Conservation (phyloP, 2,797 vertebrate species). For the Hyperoplus immaculatus region DNA sequence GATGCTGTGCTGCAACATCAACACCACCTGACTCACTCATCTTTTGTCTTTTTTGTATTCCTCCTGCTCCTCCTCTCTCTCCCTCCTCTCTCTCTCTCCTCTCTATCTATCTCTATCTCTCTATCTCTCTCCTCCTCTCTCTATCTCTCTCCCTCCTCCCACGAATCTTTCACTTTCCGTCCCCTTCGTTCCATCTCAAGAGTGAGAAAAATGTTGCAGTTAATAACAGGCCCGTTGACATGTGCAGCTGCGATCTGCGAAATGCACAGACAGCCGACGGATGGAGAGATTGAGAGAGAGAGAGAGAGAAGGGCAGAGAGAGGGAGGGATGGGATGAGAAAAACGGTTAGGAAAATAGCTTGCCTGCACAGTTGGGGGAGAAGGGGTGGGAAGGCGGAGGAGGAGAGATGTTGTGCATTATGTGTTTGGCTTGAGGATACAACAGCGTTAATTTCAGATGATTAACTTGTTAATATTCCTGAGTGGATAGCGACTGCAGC, state of each 20-base stretch:
- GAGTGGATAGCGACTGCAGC: constrained; percentile 57
- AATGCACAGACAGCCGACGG: constrained; percentile 54
- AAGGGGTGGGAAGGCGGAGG: not conserved
- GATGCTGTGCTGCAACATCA: constrained; percentile 16
- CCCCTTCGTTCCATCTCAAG: constrained; percentile 23
- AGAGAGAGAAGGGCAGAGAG: constrained; percentile 20
- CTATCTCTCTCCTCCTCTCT: too few relatives aligned
- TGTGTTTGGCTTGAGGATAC: constrained; percentile 70
- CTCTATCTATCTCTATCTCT: too few relatives aligned
- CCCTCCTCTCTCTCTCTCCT: not conserved
- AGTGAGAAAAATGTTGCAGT: constrained; percentile 61
- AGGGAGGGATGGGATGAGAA: constrained; percentile 18
- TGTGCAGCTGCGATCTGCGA: constrained; percentile 73
- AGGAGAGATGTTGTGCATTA: constrained; percentile 23
- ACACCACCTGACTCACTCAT: constrained; percentile 48
- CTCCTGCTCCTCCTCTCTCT: not conserved
- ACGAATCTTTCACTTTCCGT: constrained; percentile 36
- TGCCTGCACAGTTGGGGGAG: constrained; percentile 29
- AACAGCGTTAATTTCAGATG: constrained; percentile 79
- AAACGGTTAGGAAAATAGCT: constrained; percentile 44
- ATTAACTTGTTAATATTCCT: constrained; percentile 82
- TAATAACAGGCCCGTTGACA: constrained; percentile 80
- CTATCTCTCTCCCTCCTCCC: not conserved
- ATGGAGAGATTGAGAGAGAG: constrained; percentile 20
- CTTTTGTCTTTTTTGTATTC: constrained; percentile 22